Evolutionary conservation across 2,888 invertebrate genomes (phyloP), one percentile per base, ranked within the genome.

Genomic region (Cheilosia variabilis): DNA sequence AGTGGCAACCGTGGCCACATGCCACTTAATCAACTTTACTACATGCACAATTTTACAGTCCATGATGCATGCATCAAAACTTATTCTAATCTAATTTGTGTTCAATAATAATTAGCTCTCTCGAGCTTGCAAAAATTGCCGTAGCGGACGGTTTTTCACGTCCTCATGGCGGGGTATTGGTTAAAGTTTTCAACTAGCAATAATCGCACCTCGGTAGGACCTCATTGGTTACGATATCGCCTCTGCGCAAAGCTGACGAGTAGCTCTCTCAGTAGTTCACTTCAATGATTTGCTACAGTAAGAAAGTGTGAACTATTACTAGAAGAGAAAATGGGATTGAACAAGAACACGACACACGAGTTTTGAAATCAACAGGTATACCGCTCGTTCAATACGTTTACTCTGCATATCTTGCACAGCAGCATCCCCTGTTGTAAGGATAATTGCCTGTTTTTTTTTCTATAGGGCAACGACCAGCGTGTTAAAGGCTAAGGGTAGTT

Each of bases 101-200:
- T 9, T n/a, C 17, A 31, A 57, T 68, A 79, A 63, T 58, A 84
- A 88, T 88, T 66, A 88, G 93, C 93, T 93, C 93, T 92, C 92
- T 90, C 93, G 93, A 94, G 95, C 95, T 94, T 94, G 92, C 95
- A 96, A 96, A 96, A 96, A 96, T 96, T 96, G 96, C 95, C 96
- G 93, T 94, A 94, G 95, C 94, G 95, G 95, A 95, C 95, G 95
- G 94, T 96, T 94, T 96, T 96, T 95, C 96, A 96, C 95, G 95
- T 95, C 95, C 95, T 94, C 95, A 93, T 93, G 95, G 96, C 96
- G 96, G 96, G 96, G 96, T 96, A 96, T 96, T 96, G 96, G 96
- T 96, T 95, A 96, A 96, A 96, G 96, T 96, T 96, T 96, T 96
- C 96, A 96, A 96, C 96, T 96, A 96, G 96, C 96, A 96, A 96